Evolutionary conservation across 64 coral and sea anemone genomes (phyloP), one percentile per base, ranked within the genome.

Genomic region (Porites lutea): DNA sequence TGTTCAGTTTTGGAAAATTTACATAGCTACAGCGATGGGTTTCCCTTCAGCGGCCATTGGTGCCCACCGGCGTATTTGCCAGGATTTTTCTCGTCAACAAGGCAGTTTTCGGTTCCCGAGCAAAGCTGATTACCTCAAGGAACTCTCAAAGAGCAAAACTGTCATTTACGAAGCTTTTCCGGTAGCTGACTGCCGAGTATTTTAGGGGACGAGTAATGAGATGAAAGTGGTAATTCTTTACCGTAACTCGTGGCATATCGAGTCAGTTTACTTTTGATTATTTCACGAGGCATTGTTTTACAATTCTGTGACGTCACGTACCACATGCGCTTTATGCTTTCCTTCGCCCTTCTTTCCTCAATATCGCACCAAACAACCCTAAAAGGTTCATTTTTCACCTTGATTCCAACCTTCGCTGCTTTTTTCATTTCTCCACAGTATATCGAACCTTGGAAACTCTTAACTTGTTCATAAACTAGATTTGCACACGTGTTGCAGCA

Each of bases 291-390:
- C 97, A 99, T 99, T 99, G 97, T 99, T 99, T 99, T 99, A 99
- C 97, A 99, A 99, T 99, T 96, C 93, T 93, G 94, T 99, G 97
- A 99, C 97, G 94, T 99, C 97, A 99, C 97, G 89, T 99, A 99
- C 97, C 97, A 99, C 97, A 99, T 99, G 97, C 97, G 97, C 97
- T 96, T 99, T 99, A 99, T 99, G 97, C 97, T 99, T 96, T 99
- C 97, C 97, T 99, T 99, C 94, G 94, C 94, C 97, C 97, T 99
- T 99, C 94, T 96, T 99, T 98, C 94, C 97, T 96, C 97, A 99
- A 99, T 99, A 99, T 99, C 97, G 94, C 89, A 96, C 86, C 92
- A 96, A 96, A 96, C 94, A 96, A 99, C 94, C 92, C 97, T 96
- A 96, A 99, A 96, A 99, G 82, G 90, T 95, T 96, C 90, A 96